These are phyloP conservation scores for Psilopogon haemacephalus DNA, from an alignment of 2,113 vertebrate genomes.

Conservation along the genomic window DNA sequence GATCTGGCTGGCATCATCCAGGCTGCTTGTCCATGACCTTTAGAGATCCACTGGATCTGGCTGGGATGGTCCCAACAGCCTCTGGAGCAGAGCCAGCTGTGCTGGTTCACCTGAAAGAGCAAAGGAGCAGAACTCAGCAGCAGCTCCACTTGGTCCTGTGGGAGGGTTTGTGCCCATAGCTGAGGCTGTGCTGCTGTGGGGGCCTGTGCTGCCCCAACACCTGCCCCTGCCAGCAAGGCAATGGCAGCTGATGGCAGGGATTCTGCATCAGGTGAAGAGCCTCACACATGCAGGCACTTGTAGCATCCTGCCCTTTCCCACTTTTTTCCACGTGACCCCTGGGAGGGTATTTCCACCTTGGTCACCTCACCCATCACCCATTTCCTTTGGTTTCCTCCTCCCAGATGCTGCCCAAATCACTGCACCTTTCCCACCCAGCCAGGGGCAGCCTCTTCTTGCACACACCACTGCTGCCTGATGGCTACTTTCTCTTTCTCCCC, in stretches of 20 bases:
- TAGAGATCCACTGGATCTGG: background rate
- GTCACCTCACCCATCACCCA: background rate
- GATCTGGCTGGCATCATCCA: background rate
- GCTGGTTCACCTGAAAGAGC: background rate
- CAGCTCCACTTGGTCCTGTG: background rate
- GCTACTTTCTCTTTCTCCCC: too few species aligned
- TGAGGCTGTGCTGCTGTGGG: background rate
- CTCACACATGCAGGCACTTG: accelerated
- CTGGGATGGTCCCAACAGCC: background rate
- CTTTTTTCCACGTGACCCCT: too few species aligned
- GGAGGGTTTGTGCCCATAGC: background rate
- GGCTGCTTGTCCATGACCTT: too few species aligned
- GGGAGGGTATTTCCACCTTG: background rate
- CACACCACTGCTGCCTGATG: background rate
- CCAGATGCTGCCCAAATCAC: background rate
- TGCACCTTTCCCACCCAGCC: background rate
- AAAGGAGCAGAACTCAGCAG: background rate
- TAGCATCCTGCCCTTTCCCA: background rate
- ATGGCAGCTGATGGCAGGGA: background rate
- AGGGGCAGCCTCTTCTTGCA: background rate
- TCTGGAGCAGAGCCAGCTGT: background rate
- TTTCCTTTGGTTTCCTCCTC: background rate
- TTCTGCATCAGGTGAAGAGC: background rate
- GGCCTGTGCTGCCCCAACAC: background rate
- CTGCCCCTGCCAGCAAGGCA: background rate